Evolutionary conservation across 2,113 vertebrate genomes (phyloP).

Genomic region (Rissa tridactyla): DNA sequence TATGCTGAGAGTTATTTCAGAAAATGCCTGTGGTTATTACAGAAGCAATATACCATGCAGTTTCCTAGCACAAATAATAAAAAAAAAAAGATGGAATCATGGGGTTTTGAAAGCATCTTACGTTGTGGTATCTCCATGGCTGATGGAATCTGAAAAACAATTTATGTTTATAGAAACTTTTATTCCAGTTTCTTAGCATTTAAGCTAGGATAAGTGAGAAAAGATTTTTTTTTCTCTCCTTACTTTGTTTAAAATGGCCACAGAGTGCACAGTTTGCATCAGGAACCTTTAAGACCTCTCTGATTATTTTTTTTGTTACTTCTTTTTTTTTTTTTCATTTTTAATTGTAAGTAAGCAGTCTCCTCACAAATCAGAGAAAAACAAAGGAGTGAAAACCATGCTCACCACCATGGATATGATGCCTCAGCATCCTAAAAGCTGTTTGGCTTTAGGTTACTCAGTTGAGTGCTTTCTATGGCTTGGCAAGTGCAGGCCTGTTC

Average conservation of each 20-base stretch:
- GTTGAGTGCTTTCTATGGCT: background rate
- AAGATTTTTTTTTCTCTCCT: background rate
- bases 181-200: background rate
- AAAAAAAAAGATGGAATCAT: background rate
- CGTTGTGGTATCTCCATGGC: background rate
- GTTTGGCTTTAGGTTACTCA: background rate
- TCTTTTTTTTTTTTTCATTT: background rate
- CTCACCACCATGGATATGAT: background rate
- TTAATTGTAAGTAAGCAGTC: background rate
- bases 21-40: background rate
- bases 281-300: background rate
- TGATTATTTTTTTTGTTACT: background rate
- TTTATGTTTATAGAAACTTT: background rate
- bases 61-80: background rate
- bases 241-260: background rate
- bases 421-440: background rate
- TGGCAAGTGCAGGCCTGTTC: background rate
- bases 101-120: background rate
- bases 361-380: background rate
- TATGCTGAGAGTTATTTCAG: background rate
- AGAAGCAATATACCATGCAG: background rate
- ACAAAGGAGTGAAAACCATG: background rate
- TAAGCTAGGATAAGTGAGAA: background rate
- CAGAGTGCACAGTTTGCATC: background rate
- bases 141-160: background rate